Conservation (phyloP, 1,140 invertebrate genomes). For the Cataglyphis hispanica region DNA sequence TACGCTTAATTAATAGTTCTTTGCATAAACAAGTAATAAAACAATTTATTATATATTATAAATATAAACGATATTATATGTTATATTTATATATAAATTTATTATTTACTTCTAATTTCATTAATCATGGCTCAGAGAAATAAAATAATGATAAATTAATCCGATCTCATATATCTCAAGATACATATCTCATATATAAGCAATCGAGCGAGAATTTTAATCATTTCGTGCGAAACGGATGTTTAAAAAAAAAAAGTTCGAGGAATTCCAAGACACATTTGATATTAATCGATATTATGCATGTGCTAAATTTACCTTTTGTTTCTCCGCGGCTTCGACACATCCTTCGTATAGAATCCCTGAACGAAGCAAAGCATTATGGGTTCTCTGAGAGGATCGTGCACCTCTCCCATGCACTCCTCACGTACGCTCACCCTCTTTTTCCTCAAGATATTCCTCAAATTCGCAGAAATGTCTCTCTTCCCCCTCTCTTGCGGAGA, state of each 20-base stretch:
- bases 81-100: background rate
- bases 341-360: conserved; percentile 80
- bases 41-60: background rate
- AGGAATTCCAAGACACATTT: background rate
- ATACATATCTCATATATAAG: background rate
- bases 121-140: too few relatives aligned
- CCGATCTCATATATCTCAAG: too few relatives aligned
- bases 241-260: background rate
- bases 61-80: background rate
- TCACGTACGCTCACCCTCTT: background rate
- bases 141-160: background rate
- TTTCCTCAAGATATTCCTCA: background rate
- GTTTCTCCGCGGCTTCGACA: conserved; percentile 78
- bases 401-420: conserved; percentile 78
- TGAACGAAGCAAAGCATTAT: conserved; percentile 85
- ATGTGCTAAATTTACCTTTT: conserved; percentile 78
- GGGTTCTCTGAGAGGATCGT: conserved; percentile 72
- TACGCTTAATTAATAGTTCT: background rate
- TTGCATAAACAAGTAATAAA: background rate
- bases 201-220: background rate
- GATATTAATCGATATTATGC: background rate
- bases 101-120: background rate
- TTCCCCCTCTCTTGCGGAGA: background rate
- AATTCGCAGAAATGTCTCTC: background rate
- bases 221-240: background rate